These are phyloP conservation scores for Miniopterus natalensis DNA, from an alignment of 2,113 vertebrate species.

Conservation along the genomic window DNA sequence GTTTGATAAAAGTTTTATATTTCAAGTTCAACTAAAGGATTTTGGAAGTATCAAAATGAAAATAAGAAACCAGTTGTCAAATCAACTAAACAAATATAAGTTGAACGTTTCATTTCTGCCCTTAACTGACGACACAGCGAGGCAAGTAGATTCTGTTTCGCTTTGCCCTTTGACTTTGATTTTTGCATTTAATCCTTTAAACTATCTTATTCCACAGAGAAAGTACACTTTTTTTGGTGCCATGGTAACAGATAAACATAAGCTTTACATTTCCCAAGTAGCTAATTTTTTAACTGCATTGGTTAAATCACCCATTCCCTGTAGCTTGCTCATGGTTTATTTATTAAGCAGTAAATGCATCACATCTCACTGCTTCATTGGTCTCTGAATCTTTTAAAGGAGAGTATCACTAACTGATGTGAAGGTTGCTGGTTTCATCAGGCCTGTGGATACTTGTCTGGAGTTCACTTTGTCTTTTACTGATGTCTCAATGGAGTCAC, in stretches of 20 bases:
- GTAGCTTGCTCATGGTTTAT: conserved; percentile 38
- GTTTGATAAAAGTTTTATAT: neutral
- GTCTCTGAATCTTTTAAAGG: conserved; percentile 56
- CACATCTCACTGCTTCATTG: conserved; percentile 13
- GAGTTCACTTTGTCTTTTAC: neutral
- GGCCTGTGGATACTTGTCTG: neutral
- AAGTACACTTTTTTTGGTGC: neutral
- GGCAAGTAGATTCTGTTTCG: neutral
- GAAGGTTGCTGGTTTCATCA: neutral
- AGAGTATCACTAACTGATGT: conserved; percentile 43
- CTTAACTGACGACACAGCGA: neutral
- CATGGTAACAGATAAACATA: neutral
- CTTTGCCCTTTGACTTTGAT: neutral
- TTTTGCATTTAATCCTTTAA: neutral
- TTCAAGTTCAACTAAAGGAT: neutral
- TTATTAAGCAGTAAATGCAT: conserved; percentile 9
- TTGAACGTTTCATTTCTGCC: neutral
- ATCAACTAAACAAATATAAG: neutral
- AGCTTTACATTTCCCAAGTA: neutral
- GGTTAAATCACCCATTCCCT: conserved; percentile 22
- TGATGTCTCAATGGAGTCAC: neutral
- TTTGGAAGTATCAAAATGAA: neutral
- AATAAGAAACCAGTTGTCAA: neutral
- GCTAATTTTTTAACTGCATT: neutral
- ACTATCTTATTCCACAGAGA: neutral